Percentiles rank a stretch among this genome's conserved stretches.
These are phyloP conservation scores for Girardinichthys multiradiatus DNA, from an alignment of 2,113 vertebrate genomes.

Conservation along the genomic window DNA sequence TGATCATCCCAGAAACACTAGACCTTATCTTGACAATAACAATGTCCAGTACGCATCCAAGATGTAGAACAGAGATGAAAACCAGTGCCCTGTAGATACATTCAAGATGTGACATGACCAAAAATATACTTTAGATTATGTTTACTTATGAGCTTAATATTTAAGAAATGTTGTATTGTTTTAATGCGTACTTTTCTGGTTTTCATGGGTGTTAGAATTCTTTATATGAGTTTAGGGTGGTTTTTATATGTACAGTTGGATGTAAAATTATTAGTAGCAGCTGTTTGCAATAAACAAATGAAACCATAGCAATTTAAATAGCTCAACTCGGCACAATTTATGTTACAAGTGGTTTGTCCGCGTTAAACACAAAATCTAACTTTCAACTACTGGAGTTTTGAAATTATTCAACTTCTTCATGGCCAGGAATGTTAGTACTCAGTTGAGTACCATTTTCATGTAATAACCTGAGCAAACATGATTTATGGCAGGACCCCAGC, in stretches of 20 bases:
- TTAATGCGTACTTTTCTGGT: not conserved
- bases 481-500: no score
- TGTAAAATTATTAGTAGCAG: not conserved
- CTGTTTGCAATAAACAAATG: not conserved
- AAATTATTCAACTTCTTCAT: no score
- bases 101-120: not conserved
- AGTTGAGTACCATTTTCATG: no score
- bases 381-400: no score
- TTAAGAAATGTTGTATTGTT: not conserved
- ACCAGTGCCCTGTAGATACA: conserved; percentile 21
- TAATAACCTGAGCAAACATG: no score
- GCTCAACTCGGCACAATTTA: no score
- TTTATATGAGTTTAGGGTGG: not conserved
- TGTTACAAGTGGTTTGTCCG: no score
- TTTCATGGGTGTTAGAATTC: not conserved
- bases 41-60: conserved; percentile 23
- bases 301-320: not conserved
- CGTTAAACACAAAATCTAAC: no score
- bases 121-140: not conserved
- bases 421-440: no score
- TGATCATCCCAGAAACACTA: conserved; percentile 34
- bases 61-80: conserved; percentile 27
- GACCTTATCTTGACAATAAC: conserved; percentile 37
- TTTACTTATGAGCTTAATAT: not conserved
- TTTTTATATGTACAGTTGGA: not conserved